These are phyloP conservation scores for Bradypodion ventrale DNA, from an alignment of 2,797 vertebrate genomes.

Conservation along the genomic window DNA sequence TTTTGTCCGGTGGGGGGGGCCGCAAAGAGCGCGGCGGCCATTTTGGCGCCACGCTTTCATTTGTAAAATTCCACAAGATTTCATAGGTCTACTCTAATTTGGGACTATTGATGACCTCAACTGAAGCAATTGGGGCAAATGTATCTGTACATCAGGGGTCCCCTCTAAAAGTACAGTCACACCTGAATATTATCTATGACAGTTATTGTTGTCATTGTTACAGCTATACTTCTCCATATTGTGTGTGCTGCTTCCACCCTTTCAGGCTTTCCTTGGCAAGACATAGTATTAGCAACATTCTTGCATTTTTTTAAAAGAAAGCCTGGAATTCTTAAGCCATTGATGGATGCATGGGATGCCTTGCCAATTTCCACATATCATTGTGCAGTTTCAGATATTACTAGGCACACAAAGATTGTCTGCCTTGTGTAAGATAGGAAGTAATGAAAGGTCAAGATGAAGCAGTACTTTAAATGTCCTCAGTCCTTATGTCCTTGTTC, in stretches of 20 bases:
- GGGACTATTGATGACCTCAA: neutral
- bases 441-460: neutral
- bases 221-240: neutral
- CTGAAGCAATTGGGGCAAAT: neutral
- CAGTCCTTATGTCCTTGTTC: neutral
- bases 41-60: too few relatives aligned
- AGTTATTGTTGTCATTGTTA: neutral
- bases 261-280: neutral
- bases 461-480: neutral
- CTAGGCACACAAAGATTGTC: neutral
- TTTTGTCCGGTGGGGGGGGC: too few relatives aligned
- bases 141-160: neutral
- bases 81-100: neutral
- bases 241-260: neutral
- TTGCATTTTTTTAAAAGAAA: neutral
- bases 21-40: too few relatives aligned
- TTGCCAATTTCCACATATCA: neutral
- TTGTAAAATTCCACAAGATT: neutral
- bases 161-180: neutral
- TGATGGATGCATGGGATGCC: neutral
- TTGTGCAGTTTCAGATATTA: neutral
- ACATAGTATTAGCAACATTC: neutral
- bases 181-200: neutral
- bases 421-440: neutral
- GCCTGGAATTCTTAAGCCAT: neutral